Percentiles rank a stretch among this genome's conserved stretches.
These are phyloP conservation scores for Pomatostomus ruficeps DNA, from an alignment of 2,113 vertebrate species.

Conservation along the genomic window DNA sequence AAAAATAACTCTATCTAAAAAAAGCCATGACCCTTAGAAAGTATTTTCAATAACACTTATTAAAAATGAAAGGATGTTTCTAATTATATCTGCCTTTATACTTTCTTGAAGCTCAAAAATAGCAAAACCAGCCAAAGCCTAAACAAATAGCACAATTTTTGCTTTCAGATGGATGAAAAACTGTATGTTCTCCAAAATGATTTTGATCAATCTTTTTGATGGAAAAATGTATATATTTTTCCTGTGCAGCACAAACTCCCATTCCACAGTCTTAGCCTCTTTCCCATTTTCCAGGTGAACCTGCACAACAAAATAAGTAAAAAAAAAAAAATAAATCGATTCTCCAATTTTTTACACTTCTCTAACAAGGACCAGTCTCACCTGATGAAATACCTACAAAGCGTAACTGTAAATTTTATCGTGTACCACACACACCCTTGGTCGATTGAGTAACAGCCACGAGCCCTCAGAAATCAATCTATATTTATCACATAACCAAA, in stretches of 20 bases:
- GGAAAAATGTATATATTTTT: background rate
- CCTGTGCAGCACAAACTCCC: fast-evolving
- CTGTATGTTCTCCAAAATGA: background rate
- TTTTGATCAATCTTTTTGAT: background rate
- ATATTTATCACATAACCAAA: background rate
- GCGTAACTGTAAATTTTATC: conserved; percentile 3
- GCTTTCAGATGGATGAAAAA: background rate
- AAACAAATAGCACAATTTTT: background rate
- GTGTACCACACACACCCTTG: conserved; percentile 9
- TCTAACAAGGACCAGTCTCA: conserved; percentile 22
- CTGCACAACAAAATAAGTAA: background rate
- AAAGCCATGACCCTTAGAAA: background rate
- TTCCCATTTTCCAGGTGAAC: background rate
- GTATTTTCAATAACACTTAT: background rate
- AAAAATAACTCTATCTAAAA: background rate
- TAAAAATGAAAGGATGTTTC: background rate
- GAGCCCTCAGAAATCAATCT: conserved; percentile 32
- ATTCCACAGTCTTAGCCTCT: background rate
- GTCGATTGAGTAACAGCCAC: conserved; percentile 1
- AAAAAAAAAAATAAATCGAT: background rate
- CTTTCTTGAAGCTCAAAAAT: background rate
- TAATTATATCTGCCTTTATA: background rate
- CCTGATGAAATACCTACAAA: conserved; percentile 34
- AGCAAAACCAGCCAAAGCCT: background rate
- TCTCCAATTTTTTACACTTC: background rate